Conservation (phyloP, 2,113 vertebrate genomes). For the Zootoca vivipara region DNA sequence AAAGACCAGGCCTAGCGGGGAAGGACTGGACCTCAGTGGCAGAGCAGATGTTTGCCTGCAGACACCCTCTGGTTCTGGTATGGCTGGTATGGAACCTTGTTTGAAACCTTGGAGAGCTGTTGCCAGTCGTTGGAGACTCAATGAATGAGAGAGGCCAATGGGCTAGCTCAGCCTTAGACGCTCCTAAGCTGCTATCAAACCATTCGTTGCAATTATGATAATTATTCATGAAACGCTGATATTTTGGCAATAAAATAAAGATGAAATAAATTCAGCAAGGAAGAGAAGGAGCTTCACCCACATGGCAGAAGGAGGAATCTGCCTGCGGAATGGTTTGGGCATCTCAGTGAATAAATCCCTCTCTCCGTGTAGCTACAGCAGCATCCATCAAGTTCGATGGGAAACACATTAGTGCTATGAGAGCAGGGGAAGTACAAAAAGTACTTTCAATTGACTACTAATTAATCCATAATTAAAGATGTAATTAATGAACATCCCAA, state of each 20-base stretch:
- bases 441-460: constrained; percentile 53
- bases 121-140: no score
- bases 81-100: no score
- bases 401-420: constrained; percentile 59
- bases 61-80: no score
- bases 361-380: constrained; percentile 31
- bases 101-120: no score
- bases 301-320: constrained; percentile 43
- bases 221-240: background rate
- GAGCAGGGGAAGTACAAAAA: constrained; percentile 53
- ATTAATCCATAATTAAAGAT: constrained; percentile 68
- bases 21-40: no score
- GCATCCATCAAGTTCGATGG: constrained; percentile 62
- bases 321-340: constrained; percentile 44
- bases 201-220: background rate
- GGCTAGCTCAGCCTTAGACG: no score
- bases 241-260: background rate
- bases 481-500: constrained; percentile 65
- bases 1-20: background rate
- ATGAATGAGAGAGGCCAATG: no score
- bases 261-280: constrained; percentile 16
- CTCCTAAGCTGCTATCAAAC: background rate
- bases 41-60: no score
- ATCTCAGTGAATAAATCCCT: constrained; percentile 50
- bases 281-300: constrained; percentile 33